A percentile compares a stretch with the other conserved stretches of the same genome.
Conservation (phyloP, 2,888 invertebrate species). For the Hyposoter dolosus region DNA sequence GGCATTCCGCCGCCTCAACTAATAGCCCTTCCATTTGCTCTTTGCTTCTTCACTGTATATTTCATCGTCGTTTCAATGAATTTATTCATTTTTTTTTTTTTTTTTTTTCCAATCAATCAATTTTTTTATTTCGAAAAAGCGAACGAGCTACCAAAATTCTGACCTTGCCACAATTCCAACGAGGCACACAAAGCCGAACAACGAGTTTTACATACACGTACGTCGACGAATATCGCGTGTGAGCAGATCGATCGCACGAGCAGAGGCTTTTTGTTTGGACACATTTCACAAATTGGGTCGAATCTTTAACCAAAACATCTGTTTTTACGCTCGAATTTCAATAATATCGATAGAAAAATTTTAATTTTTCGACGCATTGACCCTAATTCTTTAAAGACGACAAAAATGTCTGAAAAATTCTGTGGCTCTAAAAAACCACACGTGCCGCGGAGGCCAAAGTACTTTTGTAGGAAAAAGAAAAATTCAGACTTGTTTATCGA, state of each 20-base stretch:
- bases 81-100: too few relatives aligned
- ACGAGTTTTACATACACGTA: background rate
- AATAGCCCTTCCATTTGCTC: background rate
- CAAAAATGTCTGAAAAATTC: background rate
- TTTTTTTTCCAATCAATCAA: too few relatives aligned
- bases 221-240: background rate
- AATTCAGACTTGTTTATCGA: too few relatives aligned
- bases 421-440: too few relatives aligned
- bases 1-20: conserved; percentile 4
- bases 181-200: too few relatives aligned
- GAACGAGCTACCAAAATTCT: background rate
- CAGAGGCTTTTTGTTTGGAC: background rate
- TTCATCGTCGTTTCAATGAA: too few relatives aligned
- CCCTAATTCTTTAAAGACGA: background rate
- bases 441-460: too few relatives aligned
- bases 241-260: background rate
- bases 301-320: background rate
- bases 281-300: background rate
- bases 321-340: background rate
- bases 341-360: background rate
- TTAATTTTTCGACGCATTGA: background rate
- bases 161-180: background rate
- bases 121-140: too few relatives aligned
- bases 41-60: too few relatives aligned
- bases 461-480: too few relatives aligned